A percentile compares a stretch with the other conserved stretches of the same genome.
Conservation (phyloP, 1,140 invertebrate genomes). For the Psilanteris sp. region DNA sequence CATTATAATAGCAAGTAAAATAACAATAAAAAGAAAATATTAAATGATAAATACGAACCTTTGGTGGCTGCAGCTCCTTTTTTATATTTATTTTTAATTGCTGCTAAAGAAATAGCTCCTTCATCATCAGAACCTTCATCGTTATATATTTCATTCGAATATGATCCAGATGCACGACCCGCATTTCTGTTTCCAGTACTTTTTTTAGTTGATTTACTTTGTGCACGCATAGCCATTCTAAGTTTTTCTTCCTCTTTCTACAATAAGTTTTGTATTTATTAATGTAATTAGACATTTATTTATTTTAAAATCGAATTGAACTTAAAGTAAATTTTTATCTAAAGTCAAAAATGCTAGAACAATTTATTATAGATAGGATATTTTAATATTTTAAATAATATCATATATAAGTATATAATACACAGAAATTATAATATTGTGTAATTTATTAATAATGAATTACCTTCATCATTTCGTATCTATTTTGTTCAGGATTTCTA, state of each 20-base stretch:
- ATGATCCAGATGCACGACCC: constrained; percentile 81
- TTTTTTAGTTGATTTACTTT: constrained; percentile 85
- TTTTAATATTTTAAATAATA: too few species aligned
- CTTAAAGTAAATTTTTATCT: too few species aligned
- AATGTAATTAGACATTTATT: too few species aligned
- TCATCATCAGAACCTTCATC: constrained; percentile 95
- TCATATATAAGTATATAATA: too few species aligned
- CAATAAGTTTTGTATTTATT: constrained; percentile 34
- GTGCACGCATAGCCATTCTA: constrained; percentile 89
- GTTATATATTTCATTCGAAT: constrained; percentile 80
- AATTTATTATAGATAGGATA: too few species aligned
- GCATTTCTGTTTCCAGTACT: constrained; percentile 82
- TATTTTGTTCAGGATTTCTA: constrained; percentile 94
- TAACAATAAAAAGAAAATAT: too few species aligned
- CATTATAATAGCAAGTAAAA: too few species aligned
- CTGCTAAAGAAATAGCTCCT: constrained; percentile 92
- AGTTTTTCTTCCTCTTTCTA: constrained; percentile 97
- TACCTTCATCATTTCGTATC: constrained; percentile 94
- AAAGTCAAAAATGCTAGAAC: too few species aligned
- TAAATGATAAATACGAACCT: too few species aligned
- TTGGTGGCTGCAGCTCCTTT: constrained; percentile 78
- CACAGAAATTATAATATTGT: too few species aligned
- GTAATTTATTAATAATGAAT: too few species aligned
- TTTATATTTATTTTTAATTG: constrained; percentile 98
- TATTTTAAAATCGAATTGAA: too few species aligned